Evolutionary conservation across 2,113 vertebrate species (phyloP).

Genomic region (Cygnus buccinator): DNA sequence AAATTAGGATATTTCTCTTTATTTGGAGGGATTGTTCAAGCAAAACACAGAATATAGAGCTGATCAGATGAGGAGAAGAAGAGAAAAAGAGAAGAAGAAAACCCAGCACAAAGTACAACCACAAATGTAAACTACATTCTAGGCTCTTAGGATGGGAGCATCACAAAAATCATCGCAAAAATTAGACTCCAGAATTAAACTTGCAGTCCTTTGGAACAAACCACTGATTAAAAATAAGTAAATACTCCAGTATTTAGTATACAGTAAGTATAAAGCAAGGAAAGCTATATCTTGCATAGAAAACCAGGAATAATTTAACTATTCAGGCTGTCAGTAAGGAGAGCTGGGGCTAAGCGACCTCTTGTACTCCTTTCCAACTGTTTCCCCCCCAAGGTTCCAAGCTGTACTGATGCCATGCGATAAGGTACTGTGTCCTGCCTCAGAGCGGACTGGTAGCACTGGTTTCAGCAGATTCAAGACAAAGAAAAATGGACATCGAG

Average conservation of each 20-base stretch:
- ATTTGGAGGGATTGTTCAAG: not conserved
- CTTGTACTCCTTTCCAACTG: not conserved
- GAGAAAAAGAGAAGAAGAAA: not conserved
- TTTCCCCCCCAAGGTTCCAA: not conserved
- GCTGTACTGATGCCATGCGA: not conserved
- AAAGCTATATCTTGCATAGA: not conserved
- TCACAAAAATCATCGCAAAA: not conserved
- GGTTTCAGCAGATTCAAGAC: not conserved
- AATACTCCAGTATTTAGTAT: too few species aligned
- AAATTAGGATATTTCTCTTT: not conserved
- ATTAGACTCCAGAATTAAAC: not conserved
- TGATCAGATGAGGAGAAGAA: not conserved
- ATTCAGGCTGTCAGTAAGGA: not conserved
- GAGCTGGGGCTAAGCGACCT: not conserved
- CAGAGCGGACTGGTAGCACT: not conserved
- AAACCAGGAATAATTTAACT: not conserved
- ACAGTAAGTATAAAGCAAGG: not conserved
- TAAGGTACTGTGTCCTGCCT: not conserved
- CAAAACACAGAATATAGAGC: not conserved
- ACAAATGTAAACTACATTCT: slow-evolving; percentile 10
- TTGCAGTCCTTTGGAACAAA: not conserved
- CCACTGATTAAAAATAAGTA: not conserved
- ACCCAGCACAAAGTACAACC: not conserved
- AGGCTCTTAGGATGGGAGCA: not conserved
- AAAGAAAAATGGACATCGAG: not conserved